These are phyloP conservation scores for Nyctalus aviator DNA, from an alignment of 2,797 vertebrate genomes.

Conservation along the genomic window DNA sequence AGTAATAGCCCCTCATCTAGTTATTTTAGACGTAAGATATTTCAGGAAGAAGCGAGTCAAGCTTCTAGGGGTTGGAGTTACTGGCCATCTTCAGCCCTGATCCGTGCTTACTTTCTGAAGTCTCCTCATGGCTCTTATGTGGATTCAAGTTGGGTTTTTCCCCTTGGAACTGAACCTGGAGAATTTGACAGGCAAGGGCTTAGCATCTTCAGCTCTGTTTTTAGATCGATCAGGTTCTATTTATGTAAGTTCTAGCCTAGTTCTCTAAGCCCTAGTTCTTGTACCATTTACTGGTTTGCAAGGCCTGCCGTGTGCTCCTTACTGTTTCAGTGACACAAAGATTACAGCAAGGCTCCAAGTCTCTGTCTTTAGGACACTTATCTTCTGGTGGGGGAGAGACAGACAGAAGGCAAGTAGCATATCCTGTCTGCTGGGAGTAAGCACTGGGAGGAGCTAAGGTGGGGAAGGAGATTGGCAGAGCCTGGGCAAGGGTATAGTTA, in stretches of 20 bases:
- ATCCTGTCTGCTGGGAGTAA: neutral
- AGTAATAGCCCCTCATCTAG: neutral
- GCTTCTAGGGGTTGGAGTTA: neutral
- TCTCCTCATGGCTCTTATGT: neutral
- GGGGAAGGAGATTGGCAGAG: neutral
- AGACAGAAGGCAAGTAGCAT: neutral
- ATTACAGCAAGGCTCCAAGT: neutral
- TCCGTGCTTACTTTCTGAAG: neutral
- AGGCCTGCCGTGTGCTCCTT: neutral
- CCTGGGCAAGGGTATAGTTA: neutral
- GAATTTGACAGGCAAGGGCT: neutral
- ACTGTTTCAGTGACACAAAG: neutral
- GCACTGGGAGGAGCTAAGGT: no score
- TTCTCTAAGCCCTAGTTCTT: slow-evolving; percentile 37
- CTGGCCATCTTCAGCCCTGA: neutral
- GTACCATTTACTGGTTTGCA: neutral
- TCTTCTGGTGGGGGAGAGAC: neutral
- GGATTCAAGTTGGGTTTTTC: neutral
- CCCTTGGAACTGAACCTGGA: neutral
- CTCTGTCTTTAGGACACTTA: neutral
- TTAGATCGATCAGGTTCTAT: neutral
- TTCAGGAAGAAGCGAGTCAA: neutral
- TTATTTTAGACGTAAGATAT: neutral
- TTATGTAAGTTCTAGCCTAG: neutral
- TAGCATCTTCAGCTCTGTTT: neutral